Evolutionary conservation across 2,113 vertebrate species (phyloP), one percentile per base, ranked within the genome.

Genomic region (Dromaius novaehollandiae): DNA sequence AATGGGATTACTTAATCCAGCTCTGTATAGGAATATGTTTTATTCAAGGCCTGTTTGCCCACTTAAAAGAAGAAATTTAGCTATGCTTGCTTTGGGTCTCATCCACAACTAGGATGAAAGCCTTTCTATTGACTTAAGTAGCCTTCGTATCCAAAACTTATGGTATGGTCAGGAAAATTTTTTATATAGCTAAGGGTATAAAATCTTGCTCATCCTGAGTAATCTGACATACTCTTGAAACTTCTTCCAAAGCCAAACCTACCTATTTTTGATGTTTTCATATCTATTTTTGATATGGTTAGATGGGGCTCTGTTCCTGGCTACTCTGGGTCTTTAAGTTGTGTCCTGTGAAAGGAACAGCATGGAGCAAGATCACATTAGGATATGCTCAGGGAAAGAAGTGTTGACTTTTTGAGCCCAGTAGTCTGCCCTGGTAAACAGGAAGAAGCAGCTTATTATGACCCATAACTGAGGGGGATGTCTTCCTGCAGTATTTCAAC

Each of bases 41-140:
- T 96, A 56, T 90, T 56, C 87, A 89, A 83, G 58, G 84, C 66
- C 26, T 46, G 51, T 34, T 92, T 86, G 53, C 64, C 69, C 65
- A 25, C 60, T 94, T 82, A 83, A 34, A 70, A 77, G 66, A 65
- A 80, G 76, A 63, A 48, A 40, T 82, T 71, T 42, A 80, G 90
- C 69, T 96, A 12, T 93, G 91, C 42, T 88, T 66, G 92, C 44
- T 88, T 69, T 90, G 63, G 40, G 58, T 93, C 36, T 56, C 81
- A 68, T 38, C 14, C 18, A 44, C 26, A 46, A n/a, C 34, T 53
- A 50, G 77, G 34, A 82, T 20, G 50, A 85, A 7, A 76, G 8
- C 34, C 17, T 51, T 80, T 30, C 40, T 42, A 13, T n/a, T 79
- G 50, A 70, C 25, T 82, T 70, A 5, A 0, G 0, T 53, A 55